Evolutionary conservation across 2,888 invertebrate species (phyloP), one percentile per base, ranked within the genome.

Genomic region (Pimpla rufipes): DNA sequence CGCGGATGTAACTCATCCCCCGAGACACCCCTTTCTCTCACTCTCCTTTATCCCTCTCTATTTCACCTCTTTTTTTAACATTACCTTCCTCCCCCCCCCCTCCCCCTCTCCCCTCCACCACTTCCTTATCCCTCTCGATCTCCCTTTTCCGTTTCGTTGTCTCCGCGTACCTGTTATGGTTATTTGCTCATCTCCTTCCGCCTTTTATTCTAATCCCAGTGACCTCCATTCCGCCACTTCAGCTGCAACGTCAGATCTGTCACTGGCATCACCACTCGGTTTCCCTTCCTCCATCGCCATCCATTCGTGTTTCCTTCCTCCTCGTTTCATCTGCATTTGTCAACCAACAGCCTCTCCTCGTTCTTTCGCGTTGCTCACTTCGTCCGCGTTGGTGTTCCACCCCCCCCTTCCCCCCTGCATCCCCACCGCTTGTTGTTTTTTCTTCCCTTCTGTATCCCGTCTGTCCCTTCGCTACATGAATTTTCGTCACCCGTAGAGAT

Each of bases 1-100:
- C 29, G 40, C 18, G 52, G 45, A 57, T 42, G 68, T 82, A 77
- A 82, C 79, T 85, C 79, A 82, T 68, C 74, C 70, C 57, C 21
- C 66, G 50, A 59, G 62, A 78, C 42, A 64, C 21, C 45, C 23
- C 42, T 37, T 73, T 66, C 13, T 45, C 71, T 59, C 64, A 40
- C 40, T 47, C 21, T 42, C 50, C 40, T 10, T 45, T 47, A 37
- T 59, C 37, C 64, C 29, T 29, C 29, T 29, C 13, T 18, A 13
- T 40, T 42, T 23, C 18, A 66, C 35, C 70, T 66, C 70, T 16
- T 55, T 55, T 23, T 45, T 73, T 52, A 16, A 13, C n/a, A 29
- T 13, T 52, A 37, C 37, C 11, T 35, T 35, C 50, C 16, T 55
- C 23, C 10, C 42, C n/a, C n/a, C n/a, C n/a, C n/a, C n/a, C 35